Percentiles rank a stretch among this genome's conserved stretches.
Conservation (phyloP, 2,888 invertebrate genomes). For the Cyaniris semiargus region DNA sequence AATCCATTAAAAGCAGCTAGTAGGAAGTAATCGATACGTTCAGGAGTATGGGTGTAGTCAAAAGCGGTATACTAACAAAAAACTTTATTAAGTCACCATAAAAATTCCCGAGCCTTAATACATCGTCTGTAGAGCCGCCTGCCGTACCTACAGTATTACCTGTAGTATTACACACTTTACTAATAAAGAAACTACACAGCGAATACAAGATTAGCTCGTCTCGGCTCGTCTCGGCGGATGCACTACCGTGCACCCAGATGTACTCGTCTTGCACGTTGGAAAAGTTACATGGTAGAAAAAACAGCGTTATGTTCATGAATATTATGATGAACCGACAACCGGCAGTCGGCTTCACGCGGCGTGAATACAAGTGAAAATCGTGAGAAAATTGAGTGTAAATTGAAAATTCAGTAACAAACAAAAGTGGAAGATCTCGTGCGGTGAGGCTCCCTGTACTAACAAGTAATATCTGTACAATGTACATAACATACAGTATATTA, state of each 20-base stretch:
- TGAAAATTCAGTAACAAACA: background rate
- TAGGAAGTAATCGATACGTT: background rate
- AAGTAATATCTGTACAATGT: background rate
- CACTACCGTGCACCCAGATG: no score
- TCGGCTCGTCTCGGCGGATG: no score
- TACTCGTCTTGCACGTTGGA: no score
- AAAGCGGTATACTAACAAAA: background rate
- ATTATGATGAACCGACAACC: background rate
- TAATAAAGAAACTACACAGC: background rate
- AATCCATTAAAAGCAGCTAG: no score
- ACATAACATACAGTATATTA: background rate
- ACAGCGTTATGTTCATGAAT: no score
- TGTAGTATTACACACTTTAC: no score
- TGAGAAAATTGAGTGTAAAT: background rate
- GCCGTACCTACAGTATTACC: no score
- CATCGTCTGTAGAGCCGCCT: background rate
- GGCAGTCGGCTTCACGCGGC: background rate
- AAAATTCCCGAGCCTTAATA: conserved; percentile 5
- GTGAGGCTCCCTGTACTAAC: background rate
- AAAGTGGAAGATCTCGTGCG: background rate
- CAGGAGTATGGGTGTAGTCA: background rate
- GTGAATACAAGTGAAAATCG: background rate
- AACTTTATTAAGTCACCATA: conserved; percentile 24
- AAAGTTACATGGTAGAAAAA: no score
- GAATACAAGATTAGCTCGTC: no score